Base-by-base conservation (phyloP, 2,888 invertebrate genomes). In the Phrixothrix hirtus region DNA sequence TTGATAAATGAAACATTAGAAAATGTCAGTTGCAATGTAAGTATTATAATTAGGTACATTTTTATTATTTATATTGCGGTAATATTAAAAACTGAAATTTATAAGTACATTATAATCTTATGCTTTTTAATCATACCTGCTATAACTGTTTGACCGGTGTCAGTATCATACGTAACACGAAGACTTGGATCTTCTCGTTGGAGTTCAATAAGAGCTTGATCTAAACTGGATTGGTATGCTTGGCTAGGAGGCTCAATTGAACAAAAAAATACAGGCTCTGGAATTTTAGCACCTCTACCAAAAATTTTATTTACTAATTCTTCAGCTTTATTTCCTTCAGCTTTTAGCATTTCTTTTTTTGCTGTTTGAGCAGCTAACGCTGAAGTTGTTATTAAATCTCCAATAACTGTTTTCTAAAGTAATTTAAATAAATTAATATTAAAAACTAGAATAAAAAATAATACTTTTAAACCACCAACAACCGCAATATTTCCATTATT, bases 201-300 rank as follows among this genome's bases (percentile, higher is more conserved):
- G 41, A 98, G 76, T 71, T 92, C 87, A 2, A 76, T 78, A 14
- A 98, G 79, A 0, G 96, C 96, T 9, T 78, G 75, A 61, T 97
- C 96, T 65, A 97, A 77, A 0, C 85, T 79, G 31, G 76, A 76
- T 76, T 95, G 93, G 51, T 82, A 80, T 1, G 88, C 81, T 62
- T 87, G 70, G 62, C 91, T 91, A 0, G 93, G 89, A 0, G 97
- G 90, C 77, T 99, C 98, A 57, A 99, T 88, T 1, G 94, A 90
- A 73, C 98, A 97, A 70, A 96, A 91, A 77, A 96, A 98, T 0
- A 99, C 99, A 0, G 99, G 95, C 68, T 94, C 91, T 0, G 96
- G 96, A 50, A 95, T 77, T 32, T 81, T 81, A 0, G 90, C 82
- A 1, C 88, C 87, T 61, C 77, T 60, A 4, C 75, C 73, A 44